A percentile compares a stretch with the other conserved stretches of the same genome.
phyloP scores from a whole-genome alignment of 2,113 vertebrate genomes.

The Sylvietta virens region DNA sequence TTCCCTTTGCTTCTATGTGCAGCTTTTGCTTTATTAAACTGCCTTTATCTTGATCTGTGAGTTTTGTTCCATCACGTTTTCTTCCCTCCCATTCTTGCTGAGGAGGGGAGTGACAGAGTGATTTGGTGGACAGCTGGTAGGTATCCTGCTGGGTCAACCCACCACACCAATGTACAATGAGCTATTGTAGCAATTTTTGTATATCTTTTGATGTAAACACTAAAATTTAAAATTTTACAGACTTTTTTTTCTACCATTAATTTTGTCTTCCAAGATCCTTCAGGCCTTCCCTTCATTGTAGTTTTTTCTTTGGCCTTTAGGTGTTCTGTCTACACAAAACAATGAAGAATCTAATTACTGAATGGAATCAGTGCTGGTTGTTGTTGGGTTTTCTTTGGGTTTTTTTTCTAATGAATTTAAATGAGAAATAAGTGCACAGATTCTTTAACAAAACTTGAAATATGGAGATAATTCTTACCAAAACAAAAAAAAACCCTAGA shows the following conservation, averaged over 20 bases:
- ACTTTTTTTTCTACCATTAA: not conserved
- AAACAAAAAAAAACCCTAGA: not conserved
- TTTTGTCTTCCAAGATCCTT: not conserved
- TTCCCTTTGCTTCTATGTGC: not conserved
- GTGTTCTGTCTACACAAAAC: not conserved
- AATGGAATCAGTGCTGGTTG: not conserved
- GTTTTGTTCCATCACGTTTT: not conserved
- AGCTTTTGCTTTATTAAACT: not conserved
- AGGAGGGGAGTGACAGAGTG: not conserved
- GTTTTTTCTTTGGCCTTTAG: not conserved
- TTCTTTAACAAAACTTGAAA: not conserved
- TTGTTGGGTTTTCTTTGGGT: not conserved
- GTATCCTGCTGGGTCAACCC: not conserved
- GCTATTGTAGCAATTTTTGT: not conserved
- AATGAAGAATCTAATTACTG: not conserved
- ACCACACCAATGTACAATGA: not conserved
- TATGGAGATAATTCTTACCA: not conserved
- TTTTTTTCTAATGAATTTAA: not conserved
- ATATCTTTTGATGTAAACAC: not conserved
- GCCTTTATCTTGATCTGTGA: not conserved
- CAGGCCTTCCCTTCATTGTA: not conserved
- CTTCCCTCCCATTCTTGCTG: not conserved
- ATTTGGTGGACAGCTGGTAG: not conserved
- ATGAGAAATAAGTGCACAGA: not conserved
- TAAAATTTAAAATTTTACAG: not conserved